phyloP scores from a whole-genome alignment of 23 tunicate species.

The Botrylloides violaceus region DNA sequence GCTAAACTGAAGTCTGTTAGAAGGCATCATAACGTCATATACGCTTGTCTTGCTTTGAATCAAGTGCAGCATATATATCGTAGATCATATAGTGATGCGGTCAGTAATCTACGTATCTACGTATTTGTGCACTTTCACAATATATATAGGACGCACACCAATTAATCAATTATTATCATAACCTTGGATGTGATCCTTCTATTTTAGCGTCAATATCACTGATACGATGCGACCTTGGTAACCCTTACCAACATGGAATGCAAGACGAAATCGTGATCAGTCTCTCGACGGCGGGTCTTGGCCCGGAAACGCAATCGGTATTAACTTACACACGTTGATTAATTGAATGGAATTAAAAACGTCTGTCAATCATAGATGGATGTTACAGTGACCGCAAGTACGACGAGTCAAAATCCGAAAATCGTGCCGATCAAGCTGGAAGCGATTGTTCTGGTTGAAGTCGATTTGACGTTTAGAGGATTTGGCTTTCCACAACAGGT shows the following conservation, averaged over 20 bases:
- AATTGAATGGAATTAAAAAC: background rate
- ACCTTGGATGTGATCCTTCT: background rate
- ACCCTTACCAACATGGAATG: slow-evolving; percentile 51
- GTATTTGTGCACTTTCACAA: too few species aligned
- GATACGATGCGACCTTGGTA: slow-evolving; percentile 59
- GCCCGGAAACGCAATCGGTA: slow-evolving; percentile 29
- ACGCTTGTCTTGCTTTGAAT: too few species aligned
- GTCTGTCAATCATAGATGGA: slow-evolving; percentile 25
- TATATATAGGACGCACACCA: slow-evolving; percentile 11
- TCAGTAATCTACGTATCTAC: too few species aligned
- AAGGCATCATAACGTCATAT: too few species aligned
- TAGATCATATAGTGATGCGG: too few species aligned
- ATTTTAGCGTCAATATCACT: slow-evolving; percentile 31
- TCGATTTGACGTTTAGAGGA: slow-evolving; percentile 15
- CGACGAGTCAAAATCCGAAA: slow-evolving; percentile 47
- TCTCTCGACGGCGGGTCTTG: slow-evolving; percentile 28
- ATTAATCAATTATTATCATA: too few species aligned
- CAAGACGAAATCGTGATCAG: slow-evolving; percentile 35
- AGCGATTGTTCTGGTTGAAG: slow-evolving; percentile 21
- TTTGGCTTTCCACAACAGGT: slow-evolving; percentile 45
- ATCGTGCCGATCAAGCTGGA: slow-evolving; percentile 25
- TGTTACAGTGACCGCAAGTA: slow-evolving; percentile 27
- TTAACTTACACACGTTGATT: background rate
- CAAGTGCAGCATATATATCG: too few species aligned
- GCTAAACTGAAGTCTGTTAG: too few species aligned